These are phyloP conservation scores for Cephalopterus ornatus DNA, from an alignment of 2,113 vertebrate species.

Conservation along the genomic window DNA sequence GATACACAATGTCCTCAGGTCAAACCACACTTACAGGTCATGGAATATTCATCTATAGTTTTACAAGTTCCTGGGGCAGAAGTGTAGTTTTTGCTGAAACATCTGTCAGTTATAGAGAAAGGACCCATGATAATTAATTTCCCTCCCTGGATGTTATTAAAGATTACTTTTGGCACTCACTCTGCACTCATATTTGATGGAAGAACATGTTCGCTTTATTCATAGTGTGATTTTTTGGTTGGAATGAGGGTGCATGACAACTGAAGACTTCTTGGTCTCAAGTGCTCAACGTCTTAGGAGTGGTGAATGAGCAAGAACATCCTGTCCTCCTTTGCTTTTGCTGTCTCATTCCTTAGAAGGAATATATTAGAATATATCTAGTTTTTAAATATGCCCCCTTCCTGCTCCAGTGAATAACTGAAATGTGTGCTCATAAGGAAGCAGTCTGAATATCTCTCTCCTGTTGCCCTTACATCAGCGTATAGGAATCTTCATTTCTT, in stretches of 20 bases:
- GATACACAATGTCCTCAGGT: not conserved
- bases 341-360: not conserved
- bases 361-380: not conserved
- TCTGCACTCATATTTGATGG: not conserved
- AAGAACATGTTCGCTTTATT: not conserved
- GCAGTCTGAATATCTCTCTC: not conserved
- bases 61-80: not conserved
- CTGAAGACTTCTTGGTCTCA: not conserved
- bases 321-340: not conserved
- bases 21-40: not conserved
- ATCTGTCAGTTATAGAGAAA: not conserved
- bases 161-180: not conserved
- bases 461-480: not conserved
- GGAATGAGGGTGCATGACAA: accelerated
- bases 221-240: not conserved
- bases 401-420: not conserved
- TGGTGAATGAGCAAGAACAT: not conserved
- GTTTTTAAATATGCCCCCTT: not conserved
- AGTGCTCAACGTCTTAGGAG: not conserved
- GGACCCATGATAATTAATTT: not conserved
- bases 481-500: not conserved
- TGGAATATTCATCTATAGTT: not conserved
- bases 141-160: not conserved
- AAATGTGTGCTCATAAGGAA: not conserved
- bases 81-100: not conserved